phyloP scores from a whole-genome alignment of 2,797 vertebrate species.

The Silurus aristotelis region DNA sequence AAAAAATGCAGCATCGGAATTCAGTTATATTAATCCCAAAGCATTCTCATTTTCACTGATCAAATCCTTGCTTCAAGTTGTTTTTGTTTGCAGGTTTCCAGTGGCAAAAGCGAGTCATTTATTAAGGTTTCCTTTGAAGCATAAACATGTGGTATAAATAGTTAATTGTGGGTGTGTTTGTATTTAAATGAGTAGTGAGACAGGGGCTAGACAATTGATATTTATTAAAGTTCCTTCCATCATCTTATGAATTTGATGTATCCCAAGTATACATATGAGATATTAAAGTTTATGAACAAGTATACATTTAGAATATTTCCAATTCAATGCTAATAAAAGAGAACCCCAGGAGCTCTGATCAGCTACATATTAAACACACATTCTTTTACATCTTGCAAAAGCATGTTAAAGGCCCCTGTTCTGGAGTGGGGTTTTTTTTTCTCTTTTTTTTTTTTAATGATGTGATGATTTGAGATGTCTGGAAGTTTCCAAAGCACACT shows the following conservation, averaged over 20 bases:
- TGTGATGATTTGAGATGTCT: constrained; percentile 19
- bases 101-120: background rate
- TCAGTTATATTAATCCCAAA: background rate
- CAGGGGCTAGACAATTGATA: background rate
- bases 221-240: background rate
- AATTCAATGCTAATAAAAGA: constrained; percentile 5
- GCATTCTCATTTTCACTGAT: background rate
- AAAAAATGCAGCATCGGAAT: background rate
- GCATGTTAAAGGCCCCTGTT: background rate
- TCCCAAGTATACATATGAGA: background rate
- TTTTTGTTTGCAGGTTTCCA: background rate
- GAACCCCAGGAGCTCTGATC: background rate
- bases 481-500: constrained; percentile 26
- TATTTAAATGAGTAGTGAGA: background rate
- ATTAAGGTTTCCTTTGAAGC: background rate
- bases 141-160: background rate
- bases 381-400: background rate
- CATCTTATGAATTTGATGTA: background rate
- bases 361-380: background rate
- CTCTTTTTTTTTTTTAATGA: constrained; percentile 3
- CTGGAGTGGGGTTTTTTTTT: background rate
- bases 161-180: background rate
- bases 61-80: background rate
- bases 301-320: background rate
- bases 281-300: background rate